These are phyloP conservation scores for Karalla daura DNA, from an alignment of 2,797 vertebrate species.

Conservation along the genomic window DNA sequence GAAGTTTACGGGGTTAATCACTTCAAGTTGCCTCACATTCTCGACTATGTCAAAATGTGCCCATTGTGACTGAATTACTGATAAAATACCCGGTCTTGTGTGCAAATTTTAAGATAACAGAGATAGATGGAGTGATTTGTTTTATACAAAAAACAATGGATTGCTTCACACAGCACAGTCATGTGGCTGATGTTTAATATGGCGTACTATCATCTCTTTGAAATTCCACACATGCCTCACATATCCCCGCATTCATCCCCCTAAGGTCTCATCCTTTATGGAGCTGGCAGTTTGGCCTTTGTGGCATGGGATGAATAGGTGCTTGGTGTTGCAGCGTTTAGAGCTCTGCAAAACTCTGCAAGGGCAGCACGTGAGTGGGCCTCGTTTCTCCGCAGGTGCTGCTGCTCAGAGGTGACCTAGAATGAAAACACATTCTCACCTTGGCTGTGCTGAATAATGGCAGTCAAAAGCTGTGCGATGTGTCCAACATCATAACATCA, in stretches of 20 bases:
- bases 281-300: slow-evolving; percentile 13
- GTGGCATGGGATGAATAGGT: background rate
- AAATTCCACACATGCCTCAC: slow-evolving; percentile 43
- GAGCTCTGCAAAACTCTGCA: too few relatives aligned
- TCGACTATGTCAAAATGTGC: too few relatives aligned
- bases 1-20: too few relatives aligned
- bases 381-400: too few relatives aligned
- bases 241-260: slow-evolving; percentile 19
- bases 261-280: slow-evolving; percentile 10
- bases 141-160: background rate
- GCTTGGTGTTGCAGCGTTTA: background rate
- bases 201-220: slow-evolving; percentile 25
- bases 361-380: too few relatives aligned
- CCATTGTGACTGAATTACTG: too few relatives aligned
- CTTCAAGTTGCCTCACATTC: too few relatives aligned
- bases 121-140: background rate
- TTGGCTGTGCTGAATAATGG: too few relatives aligned
- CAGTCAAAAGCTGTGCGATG: too few relatives aligned
- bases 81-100: background rate
- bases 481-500: too few relatives aligned
- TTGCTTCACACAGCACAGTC: background rate
- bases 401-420: too few relatives aligned
- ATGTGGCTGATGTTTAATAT: background rate
- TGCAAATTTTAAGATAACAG: background rate
- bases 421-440: too few relatives aligned